Evolutionary conservation across 2,888 invertebrate species (phyloP).

Genomic region (Altica lythri): DNA sequence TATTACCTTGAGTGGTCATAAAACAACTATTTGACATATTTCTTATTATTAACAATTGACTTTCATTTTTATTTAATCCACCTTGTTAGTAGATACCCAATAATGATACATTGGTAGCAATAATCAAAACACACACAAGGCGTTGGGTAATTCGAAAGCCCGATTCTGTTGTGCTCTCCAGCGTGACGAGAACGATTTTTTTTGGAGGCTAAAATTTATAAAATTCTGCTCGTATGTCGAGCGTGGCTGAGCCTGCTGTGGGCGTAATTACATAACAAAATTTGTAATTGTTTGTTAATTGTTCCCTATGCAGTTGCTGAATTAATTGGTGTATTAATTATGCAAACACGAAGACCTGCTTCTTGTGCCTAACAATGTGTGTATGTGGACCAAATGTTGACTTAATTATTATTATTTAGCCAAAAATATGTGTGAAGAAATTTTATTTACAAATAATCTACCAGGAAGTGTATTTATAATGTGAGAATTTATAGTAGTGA

Average conservation of each 20-base stretch:
- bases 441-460: too few species aligned
- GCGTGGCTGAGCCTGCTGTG: slow-evolving; percentile 20
- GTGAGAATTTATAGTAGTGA: too few species aligned
- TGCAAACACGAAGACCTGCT: neutral
- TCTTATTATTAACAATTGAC: neutral
- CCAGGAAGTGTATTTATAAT: too few species aligned
- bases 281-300: slow-evolving; percentile 27
- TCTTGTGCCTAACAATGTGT: too few species aligned
- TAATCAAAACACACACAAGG: slow-evolving; percentile 22
- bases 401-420: too few species aligned
- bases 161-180: slow-evolving; percentile 40
- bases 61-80: slow-evolving; percentile 2
- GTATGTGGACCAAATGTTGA: too few species aligned
- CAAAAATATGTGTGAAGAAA: too few species aligned
- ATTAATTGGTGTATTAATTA: slow-evolving; percentile 22
- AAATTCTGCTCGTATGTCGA: slow-evolving; percentile 22
- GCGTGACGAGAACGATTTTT: slow-evolving; percentile 38
- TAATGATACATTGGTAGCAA: slow-evolving; percentile 17
- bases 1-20: too few species aligned
- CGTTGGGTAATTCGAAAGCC: slow-evolving; percentile 30
- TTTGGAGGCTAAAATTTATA: slow-evolving; percentile 24
- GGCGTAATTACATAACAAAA: slow-evolving; percentile 23
- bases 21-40: too few species aligned
- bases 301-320: slow-evolving; percentile 14
- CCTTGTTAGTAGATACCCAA: slow-evolving; percentile 12